A percentile compares a stretch with the other conserved stretches of the same genome.
Conservation (phyloP, 1,140 invertebrate genomes). For the Bombus sibiricus region DNA sequence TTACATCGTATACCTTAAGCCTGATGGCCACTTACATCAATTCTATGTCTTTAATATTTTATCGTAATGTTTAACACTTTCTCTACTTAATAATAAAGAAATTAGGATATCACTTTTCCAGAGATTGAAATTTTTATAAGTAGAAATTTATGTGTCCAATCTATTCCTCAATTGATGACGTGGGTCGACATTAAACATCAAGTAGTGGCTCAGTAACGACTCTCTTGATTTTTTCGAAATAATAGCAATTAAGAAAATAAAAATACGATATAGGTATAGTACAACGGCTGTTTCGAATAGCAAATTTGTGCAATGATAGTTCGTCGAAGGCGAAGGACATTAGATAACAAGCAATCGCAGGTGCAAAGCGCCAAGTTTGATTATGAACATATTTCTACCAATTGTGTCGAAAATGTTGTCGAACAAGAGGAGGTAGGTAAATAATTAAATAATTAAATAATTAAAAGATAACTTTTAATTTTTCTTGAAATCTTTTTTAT, state of each 20-base stretch:
- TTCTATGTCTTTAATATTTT: neutral
- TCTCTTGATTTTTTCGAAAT: neutral
- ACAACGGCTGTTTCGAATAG: neutral
- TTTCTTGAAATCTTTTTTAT: neutral
- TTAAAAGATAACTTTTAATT: constrained; percentile 2
- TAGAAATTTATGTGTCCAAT: neutral
- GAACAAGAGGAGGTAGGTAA: constrained; percentile 41
- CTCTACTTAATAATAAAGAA: neutral
- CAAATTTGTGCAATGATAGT: constrained; percentile 70
- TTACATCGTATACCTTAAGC: constrained; percentile 39
- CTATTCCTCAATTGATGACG: constrained; percentile 29
- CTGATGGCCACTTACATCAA: neutral
- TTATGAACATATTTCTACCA: constrained; percentile 36
- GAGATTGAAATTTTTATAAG: constrained; percentile 10
- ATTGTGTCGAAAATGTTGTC: constrained; percentile 38
- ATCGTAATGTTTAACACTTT: neutral
- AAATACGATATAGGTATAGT: neutral
- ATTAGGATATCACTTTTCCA: neutral
- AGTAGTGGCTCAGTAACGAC: neutral
- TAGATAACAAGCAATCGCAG: constrained; percentile 50
- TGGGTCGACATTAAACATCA: constrained; percentile 2
- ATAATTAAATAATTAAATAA: neutral
- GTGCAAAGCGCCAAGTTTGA: constrained; percentile 62
- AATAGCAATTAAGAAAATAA: neutral
- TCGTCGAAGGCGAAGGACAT: constrained; percentile 70